phyloP scores from a whole-genome alignment of 2,888 invertebrate genomes.

The Meiosimyza decipiens region DNA sequence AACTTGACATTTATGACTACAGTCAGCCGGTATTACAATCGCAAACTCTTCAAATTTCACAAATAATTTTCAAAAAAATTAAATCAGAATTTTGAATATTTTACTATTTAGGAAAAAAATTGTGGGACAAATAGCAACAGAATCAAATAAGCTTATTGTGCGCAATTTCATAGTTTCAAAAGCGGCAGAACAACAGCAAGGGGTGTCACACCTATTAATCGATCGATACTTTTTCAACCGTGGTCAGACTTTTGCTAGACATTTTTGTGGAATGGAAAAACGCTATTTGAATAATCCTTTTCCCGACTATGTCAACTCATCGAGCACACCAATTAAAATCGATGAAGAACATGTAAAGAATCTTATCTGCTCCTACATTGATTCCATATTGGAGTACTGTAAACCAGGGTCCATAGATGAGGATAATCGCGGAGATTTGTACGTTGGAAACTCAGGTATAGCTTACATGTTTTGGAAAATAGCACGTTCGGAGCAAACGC shows the following conservation, averaged over 20 bases:
- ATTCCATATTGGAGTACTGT: conserved; percentile 63
- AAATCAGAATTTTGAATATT: too few species aligned
- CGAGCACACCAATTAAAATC: conserved; percentile 52
- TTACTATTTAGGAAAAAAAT: too few species aligned
- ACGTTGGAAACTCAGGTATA: conserved; percentile 70
- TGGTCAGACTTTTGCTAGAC: background rate
- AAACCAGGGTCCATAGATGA: conserved; percentile 58
- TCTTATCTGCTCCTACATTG: conserved; percentile 64
- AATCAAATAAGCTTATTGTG: too few species aligned
- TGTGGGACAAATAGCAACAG: too few species aligned
- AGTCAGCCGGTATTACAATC: too few species aligned
- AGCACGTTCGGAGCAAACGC: conserved; percentile 69
- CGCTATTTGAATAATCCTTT: conserved; percentile 64
- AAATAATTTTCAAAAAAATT: too few species aligned
- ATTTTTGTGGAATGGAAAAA: conserved; percentile 56
- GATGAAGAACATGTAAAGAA: conserved; percentile 63
- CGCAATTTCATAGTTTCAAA: too few species aligned
- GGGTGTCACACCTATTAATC: conserved; percentile 31
- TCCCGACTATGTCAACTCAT: conserved; percentile 56
- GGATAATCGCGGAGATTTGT: conserved; percentile 64
- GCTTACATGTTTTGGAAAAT: conserved; percentile 82
- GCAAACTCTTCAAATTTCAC: too few species aligned
- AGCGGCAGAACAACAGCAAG: too few species aligned
- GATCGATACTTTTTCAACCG: conserved; percentile 30
- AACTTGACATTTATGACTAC: too few species aligned